These are phyloP conservation scores for Sminthurides aquaticus DNA, from an alignment of 2,888 invertebrate species.

Conservation along the genomic window DNA sequence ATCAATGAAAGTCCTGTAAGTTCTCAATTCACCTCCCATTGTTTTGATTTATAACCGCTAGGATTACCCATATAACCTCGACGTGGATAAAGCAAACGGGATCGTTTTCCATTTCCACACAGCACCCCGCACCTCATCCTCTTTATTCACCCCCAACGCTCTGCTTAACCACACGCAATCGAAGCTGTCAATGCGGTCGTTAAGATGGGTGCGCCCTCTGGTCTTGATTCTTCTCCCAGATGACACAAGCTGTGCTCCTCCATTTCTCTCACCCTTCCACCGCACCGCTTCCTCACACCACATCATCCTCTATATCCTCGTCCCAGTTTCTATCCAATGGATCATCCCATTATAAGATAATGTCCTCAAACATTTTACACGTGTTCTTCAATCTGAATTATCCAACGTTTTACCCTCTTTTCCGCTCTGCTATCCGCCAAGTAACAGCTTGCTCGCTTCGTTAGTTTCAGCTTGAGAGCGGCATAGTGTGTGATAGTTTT, in stretches of 20 bases:
- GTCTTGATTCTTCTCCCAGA: neutral
- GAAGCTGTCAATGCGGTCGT: neutral
- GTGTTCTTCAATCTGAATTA: neutral
- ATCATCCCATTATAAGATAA: neutral
- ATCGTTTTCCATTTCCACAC: constrained; percentile 14
- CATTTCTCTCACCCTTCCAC: neutral
- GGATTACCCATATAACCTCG: neutral
- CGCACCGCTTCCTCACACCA: too few species aligned
- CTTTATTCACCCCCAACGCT: neutral
- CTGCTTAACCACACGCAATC: neutral
- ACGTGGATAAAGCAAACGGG: constrained; percentile 14
- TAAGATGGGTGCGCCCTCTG: neutral
- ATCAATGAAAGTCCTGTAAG: constrained; percentile 55
- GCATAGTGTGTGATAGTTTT: too few species aligned
- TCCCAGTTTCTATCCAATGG: too few species aligned
- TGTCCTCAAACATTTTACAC: neutral
- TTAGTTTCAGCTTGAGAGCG: too few species aligned
- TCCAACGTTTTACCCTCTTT: neutral
- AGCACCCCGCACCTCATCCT: constrained; percentile 2
- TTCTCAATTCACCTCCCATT: constrained; percentile 14
- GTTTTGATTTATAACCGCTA: constrained; percentile 14
- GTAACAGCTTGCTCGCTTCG: too few species aligned
- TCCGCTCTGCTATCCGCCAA: too few species aligned
- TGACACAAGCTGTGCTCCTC: neutral
- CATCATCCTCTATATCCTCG: too few species aligned